Conservation (phyloP, 1,140 invertebrate species). For the Caenorhabditis remanei region DNA sequence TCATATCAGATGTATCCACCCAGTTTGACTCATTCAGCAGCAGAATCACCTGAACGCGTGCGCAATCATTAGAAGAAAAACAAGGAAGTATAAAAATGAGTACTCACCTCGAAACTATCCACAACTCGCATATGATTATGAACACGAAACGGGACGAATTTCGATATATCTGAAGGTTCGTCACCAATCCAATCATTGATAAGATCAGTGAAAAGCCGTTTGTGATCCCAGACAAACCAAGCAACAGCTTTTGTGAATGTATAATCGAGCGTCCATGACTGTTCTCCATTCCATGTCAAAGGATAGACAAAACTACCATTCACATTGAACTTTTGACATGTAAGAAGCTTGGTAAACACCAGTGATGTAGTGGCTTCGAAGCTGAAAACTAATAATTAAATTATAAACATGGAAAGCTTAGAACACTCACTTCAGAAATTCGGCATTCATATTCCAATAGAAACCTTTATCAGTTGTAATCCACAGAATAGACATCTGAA, state of each 20-base stretch:
- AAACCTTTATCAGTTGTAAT: slow-evolving; percentile 74
- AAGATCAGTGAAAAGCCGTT: slow-evolving; percentile 83
- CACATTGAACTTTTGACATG: slow-evolving; percentile 80
- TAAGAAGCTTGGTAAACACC: slow-evolving; percentile 78
- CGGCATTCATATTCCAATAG: slow-evolving; percentile 61
- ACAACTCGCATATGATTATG: slow-evolving; percentile 88
- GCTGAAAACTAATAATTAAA: background rate
- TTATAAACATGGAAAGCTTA: background rate
- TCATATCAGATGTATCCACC: slow-evolving; percentile 84
- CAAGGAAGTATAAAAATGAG: background rate
- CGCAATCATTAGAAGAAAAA: no score
- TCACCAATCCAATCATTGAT: slow-evolving; percentile 96
- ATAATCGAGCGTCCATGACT: slow-evolving; percentile 79
- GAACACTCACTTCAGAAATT: slow-evolving; percentile 52
- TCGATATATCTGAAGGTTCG: slow-evolving; percentile 87
- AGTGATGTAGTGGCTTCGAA: slow-evolving; percentile 79
- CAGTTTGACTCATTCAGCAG: slow-evolving; percentile 97
- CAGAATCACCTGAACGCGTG: slow-evolving; percentile 89
- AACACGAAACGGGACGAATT: slow-evolving; percentile 97
- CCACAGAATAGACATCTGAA: slow-evolving; percentile 73
- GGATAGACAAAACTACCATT: slow-evolving; percentile 79
- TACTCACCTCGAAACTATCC: slow-evolving; percentile 52
- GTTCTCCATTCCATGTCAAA: slow-evolving; percentile 78
- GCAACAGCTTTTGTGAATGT: slow-evolving; percentile 79
- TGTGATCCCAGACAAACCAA: slow-evolving; percentile 80